Evolutionary conservation across 2,113 vertebrate species (phyloP), one percentile per base, ranked within the genome.

Genomic region (Ailuropoda melanoleuca): DNA sequence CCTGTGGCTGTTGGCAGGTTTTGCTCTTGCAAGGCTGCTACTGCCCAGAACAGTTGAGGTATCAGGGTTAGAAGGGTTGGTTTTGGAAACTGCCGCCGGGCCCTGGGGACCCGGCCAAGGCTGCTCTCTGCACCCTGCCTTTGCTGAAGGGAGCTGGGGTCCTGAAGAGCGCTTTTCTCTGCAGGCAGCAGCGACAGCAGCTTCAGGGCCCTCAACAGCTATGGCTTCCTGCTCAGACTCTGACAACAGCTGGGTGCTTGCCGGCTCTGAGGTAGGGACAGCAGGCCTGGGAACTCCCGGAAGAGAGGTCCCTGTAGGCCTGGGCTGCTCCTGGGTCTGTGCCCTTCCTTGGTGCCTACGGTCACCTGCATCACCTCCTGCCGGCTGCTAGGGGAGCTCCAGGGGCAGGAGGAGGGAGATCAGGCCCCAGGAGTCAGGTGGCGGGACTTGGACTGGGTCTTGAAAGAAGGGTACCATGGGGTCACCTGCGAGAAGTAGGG

Each of bases 211-310:
- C 48, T 78, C 83, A 68, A 82, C 90, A 50, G 18, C 72, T 8
- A 99, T 99, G 99, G 97, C 98, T 18, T 96, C 97, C 37, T 88
- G 97, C 85, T 96, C 97, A 83, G 98, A 98, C 68, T 89, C 98
- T 0, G 99, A 98, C n/a, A 96, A 98, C 86, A 98, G 97, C 96
- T 98, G 98, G 98, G 98, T 99, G 90, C 97, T 98, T 26, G 96
- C 98, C 0, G 98, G 98, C 31, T 43, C 97, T 0, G 98, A 99
- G 99, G 99, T 99, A 98, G 83, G 97, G 46, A 43, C 8, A 88
- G 31, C 14, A 8, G 13, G 50, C 55, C 39, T 80, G 89, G 96
- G 70, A 77, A 46, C 55, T 43, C 31, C 8, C 3, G 39, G 55
- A 5, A 14, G 56, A 7, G 82, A 31, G 86, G 34, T 58, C 80